Evolutionary conservation across 2,113 vertebrate species (phyloP).

Genomic region (Nibea albiflora): DNA sequence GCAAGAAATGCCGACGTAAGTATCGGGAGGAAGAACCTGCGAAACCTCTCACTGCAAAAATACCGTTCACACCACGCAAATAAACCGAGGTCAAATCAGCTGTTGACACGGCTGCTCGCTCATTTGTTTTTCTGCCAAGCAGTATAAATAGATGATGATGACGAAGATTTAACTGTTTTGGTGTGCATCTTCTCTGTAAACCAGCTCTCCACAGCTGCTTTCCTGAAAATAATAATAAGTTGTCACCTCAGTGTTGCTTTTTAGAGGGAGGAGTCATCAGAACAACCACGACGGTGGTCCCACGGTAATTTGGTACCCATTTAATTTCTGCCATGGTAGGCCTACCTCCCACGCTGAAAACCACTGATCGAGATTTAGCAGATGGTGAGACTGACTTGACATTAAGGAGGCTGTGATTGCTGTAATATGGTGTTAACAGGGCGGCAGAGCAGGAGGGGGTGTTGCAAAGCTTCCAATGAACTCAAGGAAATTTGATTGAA

Average conservation of each 20-base stretch:
- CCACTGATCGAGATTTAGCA: background rate
- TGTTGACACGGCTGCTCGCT: background rate
- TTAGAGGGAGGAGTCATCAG: too few relatives aligned
- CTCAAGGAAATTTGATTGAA: background rate
- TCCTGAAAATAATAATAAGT: too few relatives aligned
- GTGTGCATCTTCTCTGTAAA: background rate
- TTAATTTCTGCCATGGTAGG: too few relatives aligned
- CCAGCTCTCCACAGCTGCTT: background rate
- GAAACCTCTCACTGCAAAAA: constrained; percentile 3
- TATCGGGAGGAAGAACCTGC: constrained; percentile 40
- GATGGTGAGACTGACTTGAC: background rate
- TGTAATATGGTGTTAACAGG: background rate
- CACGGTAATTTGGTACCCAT: too few relatives aligned
- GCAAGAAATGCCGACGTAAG: constrained; percentile 94
- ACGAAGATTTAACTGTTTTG: background rate
- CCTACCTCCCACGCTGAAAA: too few relatives aligned
- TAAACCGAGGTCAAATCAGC: background rate
- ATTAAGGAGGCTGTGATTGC: background rate
- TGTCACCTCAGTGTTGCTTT: too few relatives aligned
- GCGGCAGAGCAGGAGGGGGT: background rate
- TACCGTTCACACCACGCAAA: background rate
- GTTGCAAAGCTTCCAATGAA: background rate
- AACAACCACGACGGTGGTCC: too few relatives aligned
- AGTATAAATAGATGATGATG: too few relatives aligned
- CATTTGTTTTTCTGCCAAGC: background rate